These are phyloP conservation scores for Zeuzera pyrina DNA, from an alignment of 2,888 invertebrate genomes.

Conservation along the genomic window DNA sequence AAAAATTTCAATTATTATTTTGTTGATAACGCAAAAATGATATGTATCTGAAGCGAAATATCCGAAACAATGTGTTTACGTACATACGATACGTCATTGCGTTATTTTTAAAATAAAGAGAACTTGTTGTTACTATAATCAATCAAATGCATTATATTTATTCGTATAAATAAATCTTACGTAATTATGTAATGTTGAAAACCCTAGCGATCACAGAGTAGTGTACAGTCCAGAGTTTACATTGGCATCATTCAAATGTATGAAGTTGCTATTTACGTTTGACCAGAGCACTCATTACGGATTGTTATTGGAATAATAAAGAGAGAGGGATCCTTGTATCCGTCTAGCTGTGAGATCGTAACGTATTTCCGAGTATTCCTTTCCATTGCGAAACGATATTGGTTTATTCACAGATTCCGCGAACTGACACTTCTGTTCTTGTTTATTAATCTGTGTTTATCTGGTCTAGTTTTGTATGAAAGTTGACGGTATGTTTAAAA, in stretches of 20 bases:
- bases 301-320: slow-evolving; percentile 74
- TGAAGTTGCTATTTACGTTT: slow-evolving; percentile 71
- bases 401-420: slow-evolving; percentile 61
- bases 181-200: too few species aligned
- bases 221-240: slow-evolving; percentile 60
- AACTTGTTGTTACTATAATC: too few species aligned
- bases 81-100: too few species aligned
- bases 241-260: slow-evolving; percentile 69
- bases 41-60: too few species aligned
- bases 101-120: too few species aligned
- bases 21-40: too few species aligned
- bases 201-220: slow-evolving; percentile 51
- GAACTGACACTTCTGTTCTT: slow-evolving; percentile 65
- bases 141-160: too few species aligned
- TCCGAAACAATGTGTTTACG: too few species aligned
- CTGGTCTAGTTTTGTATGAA: slow-evolving; percentile 35
- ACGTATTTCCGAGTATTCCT: slow-evolving; percentile 54
- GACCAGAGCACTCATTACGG: slow-evolving; percentile 71
- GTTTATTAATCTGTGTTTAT: slow-evolving; percentile 64
- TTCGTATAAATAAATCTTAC: too few species aligned
- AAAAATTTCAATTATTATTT: too few species aligned
- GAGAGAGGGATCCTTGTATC: slow-evolving; percentile 56
- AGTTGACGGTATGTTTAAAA: slow-evolving; percentile 27
- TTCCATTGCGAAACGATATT: slow-evolving; percentile 60
- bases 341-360: slow-evolving; percentile 56